Evolutionary conservation across 2,888 invertebrate genomes (phyloP), one percentile per base, ranked within the genome.

Genomic region (Mactromeris polynyma): DNA sequence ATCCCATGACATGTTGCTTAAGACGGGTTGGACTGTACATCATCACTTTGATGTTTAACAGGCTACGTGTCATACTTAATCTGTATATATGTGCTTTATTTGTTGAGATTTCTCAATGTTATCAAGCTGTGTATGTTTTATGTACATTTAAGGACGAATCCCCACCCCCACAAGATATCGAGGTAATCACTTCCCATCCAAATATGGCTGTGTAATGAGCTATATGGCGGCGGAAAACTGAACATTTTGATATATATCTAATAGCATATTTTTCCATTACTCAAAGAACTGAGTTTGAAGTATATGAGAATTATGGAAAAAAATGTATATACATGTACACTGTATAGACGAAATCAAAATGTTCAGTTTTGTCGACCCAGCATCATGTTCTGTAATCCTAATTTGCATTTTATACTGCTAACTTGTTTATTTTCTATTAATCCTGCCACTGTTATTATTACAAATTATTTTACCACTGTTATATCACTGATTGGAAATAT

Each of bases 131-230:
- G 79, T 83, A 40, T 79, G 77, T 83, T 87, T 82, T 77, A 54
- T 79, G 42, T 86, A 42, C 64, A 78, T 89, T 89, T 54, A 90
- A 91, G 91, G 91, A 89, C 42, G 89, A 87, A 42, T 77, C 87
- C 89, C 89, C 46, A 69, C 40, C 83, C 86, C 87, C 69, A 42
- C 83, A 83, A 79, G 91, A 91, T n/a, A 77, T 83, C 54, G 91
- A 91, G 91, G 91, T 91, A 91, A 90, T 42, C 86, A 82, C 40
- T 58, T 79, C 33, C 80, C 83, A 58, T 54, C 78, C 73, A 73
- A 17, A 73, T 73, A 73, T 73, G 83, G 46, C 73, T 40, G 31
- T 73, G 40, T 69, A 42, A 46, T 21, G 9, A 83, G 69, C 83
- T 73, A 73, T 46, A 19, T 19, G 36, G 6, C n/a, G 73, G 73